These are phyloP conservation scores for Drosophila guanche DNA, from an alignment of 1,140 invertebrate species.

Conservation along the genomic window DNA sequence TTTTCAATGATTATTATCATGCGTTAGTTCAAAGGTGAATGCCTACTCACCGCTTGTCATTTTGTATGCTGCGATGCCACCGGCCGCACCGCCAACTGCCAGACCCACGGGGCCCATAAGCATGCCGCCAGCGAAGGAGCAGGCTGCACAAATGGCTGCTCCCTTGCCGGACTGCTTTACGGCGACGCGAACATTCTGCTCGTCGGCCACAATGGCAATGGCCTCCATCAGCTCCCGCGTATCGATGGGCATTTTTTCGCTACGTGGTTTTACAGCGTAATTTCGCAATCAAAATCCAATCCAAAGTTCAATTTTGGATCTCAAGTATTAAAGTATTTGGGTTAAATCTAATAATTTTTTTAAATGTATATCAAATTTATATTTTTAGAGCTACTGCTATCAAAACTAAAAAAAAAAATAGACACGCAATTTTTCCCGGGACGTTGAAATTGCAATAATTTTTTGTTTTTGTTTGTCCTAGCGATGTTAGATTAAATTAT, in stretches of 20 bases:
- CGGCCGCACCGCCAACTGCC: conserved; percentile 74
- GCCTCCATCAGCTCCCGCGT: conserved; percentile 75
- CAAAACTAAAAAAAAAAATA: no score
- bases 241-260: conserved; percentile 70
- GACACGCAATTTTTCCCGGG: no score
- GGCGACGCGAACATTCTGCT: conserved; percentile 69
- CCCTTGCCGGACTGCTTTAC: conserved; percentile 77
- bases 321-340: no score
- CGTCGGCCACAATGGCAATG: conserved; percentile 72
- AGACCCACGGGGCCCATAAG: conserved; percentile 73
- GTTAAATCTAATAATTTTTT: no score
- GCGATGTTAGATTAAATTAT: no score
- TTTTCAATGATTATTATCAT: background rate
- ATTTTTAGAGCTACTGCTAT: no score
- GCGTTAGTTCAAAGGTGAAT: background rate
- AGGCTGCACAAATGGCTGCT: conserved; percentile 73
- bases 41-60: conserved; percentile 64
- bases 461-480: no score
- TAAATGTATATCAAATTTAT: no score
- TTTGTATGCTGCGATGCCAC: conserved; percentile 75
- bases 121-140: conserved; percentile 73
- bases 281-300: conserved; percentile 28
- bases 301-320: conserved; percentile 37
- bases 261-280: conserved; percentile 18
- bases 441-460: no score